A percentile compares a stretch with the other conserved stretches of the same genome.
Conservation (phyloP, 2,797 vertebrate genomes). For the Dermochelys coriacea region DNA sequence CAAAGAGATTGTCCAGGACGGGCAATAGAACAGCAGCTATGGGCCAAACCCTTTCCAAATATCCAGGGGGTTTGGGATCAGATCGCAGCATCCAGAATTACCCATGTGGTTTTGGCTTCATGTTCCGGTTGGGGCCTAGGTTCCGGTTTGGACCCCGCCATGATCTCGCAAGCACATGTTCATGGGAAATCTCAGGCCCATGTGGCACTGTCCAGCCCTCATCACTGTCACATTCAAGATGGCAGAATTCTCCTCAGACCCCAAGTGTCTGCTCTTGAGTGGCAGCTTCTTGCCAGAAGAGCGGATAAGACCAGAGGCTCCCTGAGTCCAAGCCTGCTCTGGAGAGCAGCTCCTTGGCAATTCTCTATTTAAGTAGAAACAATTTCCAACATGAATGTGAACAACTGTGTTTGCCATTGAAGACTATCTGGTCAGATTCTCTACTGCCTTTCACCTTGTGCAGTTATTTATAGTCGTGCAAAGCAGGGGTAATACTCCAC, state of each 20-base stretch:
- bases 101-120: not conserved
- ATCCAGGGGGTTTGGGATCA: not conserved
- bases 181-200: not conserved
- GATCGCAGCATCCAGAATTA: not conserved
- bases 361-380: not conserved
- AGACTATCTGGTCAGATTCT: not conserved
- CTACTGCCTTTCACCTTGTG: not conserved
- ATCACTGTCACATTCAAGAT: not conserved
- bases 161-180: not conserved
- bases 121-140: not conserved
- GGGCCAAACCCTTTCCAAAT: not conserved
- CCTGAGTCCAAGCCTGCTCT: not conserved
- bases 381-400: not conserved
- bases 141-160: not conserved
- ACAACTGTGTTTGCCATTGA: not conserved
- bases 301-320: not conserved
- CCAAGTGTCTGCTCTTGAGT: not conserved
- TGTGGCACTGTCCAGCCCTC: not conserved
- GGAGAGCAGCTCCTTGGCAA: not conserved
- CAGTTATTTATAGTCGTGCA: accelerated
- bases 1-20: not conserved
- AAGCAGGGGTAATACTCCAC: not conserved
- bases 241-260: not conserved
- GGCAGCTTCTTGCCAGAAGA: not conserved
- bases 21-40: not conserved